Conservation (phyloP, 2,797 vertebrate genomes). For the Cossypha polioptera region DNA sequence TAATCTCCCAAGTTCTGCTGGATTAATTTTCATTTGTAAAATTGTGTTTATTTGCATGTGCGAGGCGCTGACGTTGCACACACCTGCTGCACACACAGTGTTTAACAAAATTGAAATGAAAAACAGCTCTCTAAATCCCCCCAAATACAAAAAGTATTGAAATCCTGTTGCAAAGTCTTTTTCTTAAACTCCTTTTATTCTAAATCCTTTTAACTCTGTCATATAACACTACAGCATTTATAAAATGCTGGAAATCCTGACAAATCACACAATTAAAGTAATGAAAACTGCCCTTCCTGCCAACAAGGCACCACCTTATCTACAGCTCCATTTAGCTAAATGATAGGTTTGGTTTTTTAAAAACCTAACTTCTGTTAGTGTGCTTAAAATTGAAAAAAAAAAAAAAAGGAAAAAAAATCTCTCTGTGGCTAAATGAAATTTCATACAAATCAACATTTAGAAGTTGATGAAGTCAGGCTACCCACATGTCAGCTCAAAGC, state of each 20-base stretch:
- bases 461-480: constrained; percentile 19
- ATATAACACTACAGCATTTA: constrained; percentile 82
- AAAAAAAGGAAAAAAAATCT: neutral
- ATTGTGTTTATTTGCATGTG: constrained; percentile 75
- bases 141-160: constrained; percentile 79
- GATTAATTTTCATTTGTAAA: constrained; percentile 79
- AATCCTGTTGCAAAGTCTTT: constrained; percentile 82
- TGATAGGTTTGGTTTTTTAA: neutral
- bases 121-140: constrained; percentile 77
- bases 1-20: constrained; percentile 77
- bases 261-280: constrained; percentile 86
- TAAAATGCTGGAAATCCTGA: constrained; percentile 84
- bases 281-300: constrained; percentile 80
- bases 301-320: constrained; percentile 71
- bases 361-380: neutral
- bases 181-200: constrained; percentile 81
- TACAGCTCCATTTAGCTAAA: constrained; percentile 72
- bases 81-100: constrained; percentile 77
- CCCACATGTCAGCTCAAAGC: neutral
- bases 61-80: constrained; percentile 68
- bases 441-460: constrained; percentile 17
- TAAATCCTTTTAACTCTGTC: constrained; percentile 86
- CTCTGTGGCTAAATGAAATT: constrained; percentile 17
- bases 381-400: constrained; percentile 40
- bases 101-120: constrained; percentile 79